phyloP scores from a whole-genome alignment of 2,113 vertebrate species.

The Uria aalge region DNA sequence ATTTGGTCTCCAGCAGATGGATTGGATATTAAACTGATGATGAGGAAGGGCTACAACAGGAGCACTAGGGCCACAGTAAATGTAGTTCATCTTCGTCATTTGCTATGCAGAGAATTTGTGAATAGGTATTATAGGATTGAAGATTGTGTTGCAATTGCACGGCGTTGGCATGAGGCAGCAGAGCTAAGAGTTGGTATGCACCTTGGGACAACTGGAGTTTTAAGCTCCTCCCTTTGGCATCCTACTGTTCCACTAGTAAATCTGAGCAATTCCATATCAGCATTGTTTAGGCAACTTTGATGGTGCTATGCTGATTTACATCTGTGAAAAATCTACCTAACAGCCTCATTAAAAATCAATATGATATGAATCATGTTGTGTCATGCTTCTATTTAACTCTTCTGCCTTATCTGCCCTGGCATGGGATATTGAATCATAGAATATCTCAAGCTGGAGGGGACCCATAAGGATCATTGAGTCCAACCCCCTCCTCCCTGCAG shows the following conservation, averaged over 20 bases:
- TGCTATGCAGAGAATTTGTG: neutral
- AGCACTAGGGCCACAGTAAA: neutral
- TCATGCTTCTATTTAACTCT: neutral
- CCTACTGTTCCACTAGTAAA: neutral
- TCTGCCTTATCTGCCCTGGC: neutral
- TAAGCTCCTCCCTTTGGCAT: neutral
- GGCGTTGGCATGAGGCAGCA: neutral
- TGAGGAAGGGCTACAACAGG: neutral
- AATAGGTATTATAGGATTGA: neutral
- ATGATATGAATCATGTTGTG: neutral
- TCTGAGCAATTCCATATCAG: neutral
- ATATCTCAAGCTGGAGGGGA: neutral
- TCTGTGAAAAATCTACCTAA: neutral
- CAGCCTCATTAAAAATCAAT: neutral
- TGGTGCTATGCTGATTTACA: neutral
- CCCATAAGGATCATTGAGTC: neutral
- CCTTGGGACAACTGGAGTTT: neutral
- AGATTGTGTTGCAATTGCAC: neutral
- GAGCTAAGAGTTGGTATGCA: neutral
- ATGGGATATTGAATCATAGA: neutral
- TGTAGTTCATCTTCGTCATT: neutral
- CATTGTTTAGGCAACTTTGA: neutral
- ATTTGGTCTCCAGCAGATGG: neutral
- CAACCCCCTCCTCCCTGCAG: neutral
- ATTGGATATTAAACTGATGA: neutral